These are phyloP conservation scores for Caenorhabditis latens DNA, from an alignment of 1,140 invertebrate species.

Conservation along the genomic window DNA sequence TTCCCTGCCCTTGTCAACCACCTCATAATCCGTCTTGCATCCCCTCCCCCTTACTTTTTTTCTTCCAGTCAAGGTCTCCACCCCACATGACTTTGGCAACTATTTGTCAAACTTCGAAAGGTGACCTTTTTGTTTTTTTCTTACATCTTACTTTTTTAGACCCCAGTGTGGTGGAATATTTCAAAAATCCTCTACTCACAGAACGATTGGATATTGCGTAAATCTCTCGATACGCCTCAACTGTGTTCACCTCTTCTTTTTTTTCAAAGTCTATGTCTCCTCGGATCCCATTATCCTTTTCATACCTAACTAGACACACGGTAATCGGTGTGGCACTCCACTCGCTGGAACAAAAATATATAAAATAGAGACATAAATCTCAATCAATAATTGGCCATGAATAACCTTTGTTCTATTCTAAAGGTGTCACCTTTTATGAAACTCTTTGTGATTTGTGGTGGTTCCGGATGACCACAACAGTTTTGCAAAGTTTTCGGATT, in stretches of 20 bases:
- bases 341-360: neutral
- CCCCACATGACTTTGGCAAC: conserved; percentile 16
- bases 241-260: conserved; percentile 32
- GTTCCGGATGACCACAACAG: conserved; percentile 43
- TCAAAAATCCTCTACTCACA: neutral
- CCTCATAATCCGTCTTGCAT: neutral
- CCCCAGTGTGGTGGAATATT: neutral
- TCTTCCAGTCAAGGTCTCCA: conserved; percentile 48
- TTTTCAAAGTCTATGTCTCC: neutral
- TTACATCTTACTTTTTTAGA: neutral
- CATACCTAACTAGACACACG: conserved; percentile 10
- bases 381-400: neutral
- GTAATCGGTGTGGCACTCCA: neutral
- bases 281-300: neutral
- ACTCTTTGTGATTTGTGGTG: conserved; percentile 39
- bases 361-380: neutral
- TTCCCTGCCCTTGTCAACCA: conserved; percentile 30
- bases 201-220: conserved; percentile 15
- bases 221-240: conserved; percentile 52
- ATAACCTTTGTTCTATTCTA: conserved; percentile 27
- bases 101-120: conserved; percentile 43
- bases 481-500: conserved; percentile 23
- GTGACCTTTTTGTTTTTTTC: conserved; percentile 47
- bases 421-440: conserved; percentile 8
- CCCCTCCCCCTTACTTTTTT: neutral